Base-by-base conservation (phyloP, 1,140 invertebrate species). In the Drosophila tropicalis region DNA sequence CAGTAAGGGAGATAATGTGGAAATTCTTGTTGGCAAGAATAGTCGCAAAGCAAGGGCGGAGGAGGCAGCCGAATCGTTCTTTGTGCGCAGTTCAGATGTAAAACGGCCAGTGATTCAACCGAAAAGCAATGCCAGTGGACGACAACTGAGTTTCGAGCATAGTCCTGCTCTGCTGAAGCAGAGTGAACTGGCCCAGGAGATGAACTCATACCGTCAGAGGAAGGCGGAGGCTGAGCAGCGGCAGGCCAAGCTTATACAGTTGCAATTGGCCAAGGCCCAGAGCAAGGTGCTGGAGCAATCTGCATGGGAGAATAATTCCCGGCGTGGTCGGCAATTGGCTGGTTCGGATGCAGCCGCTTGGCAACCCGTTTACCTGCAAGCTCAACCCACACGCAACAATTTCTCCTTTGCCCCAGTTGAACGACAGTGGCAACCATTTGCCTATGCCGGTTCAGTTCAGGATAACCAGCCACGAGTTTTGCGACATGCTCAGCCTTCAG, bases 1-100 rank as follows among this genome's bases (percentile, higher is more conserved):
- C 0, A 95, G 94, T 81, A 94, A 95, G 12, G 96, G 96, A 9
- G 95, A 95, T 54, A 83, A 96, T 1, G 95, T 96, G 0, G 96
- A 96, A 69, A 92, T 97, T 10, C 95, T 97, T 39, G 95, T 97
- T 1, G 96, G 96, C 86, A 95, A 95, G 22, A 84, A 91, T 39
- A 89, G 86, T 47, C 72, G 86, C 44, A 83, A 82, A n/a, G 90
- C 83, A 6, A 72, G 90, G 5, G 81, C 76, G 13, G 81, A 78
- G 39, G 68, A 82, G n/a, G 87, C 94, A 94, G 56, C 61, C 0
- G 77, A 61, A 0, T 90, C 83, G 1, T 90, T 90, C 55, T 91
- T 91, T 61, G 90, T 91, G 25, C 77, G 83, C 55, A 65, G 95
- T 95, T 60, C 80, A 2, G 82, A 91, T 62, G 82, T 91, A 0